Evolutionary conservation across 2,113 vertebrate species (phyloP).

Genomic region (Corythaeola cristata): DNA sequence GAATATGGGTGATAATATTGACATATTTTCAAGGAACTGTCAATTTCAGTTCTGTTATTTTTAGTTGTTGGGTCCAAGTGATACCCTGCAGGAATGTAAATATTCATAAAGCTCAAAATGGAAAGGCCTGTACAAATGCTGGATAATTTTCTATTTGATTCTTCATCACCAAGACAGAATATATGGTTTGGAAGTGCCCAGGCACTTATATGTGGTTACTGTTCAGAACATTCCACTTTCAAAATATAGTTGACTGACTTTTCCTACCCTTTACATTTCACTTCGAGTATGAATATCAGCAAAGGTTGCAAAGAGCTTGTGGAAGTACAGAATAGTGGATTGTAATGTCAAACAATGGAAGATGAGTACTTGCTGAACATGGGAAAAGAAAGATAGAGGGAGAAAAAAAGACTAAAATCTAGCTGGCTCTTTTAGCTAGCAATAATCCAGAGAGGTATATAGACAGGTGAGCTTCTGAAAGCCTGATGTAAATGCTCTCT

Average conservation of each 20-base stretch:
- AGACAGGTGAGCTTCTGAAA: not conserved
- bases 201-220: not conserved
- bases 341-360: not conserved
- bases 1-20: not conserved
- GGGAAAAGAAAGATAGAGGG: not conserved
- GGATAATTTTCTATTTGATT: not conserved
- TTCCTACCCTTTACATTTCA: not conserved
- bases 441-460: not conserved
- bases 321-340: not conserved
- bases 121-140: not conserved
- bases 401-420: not conserved
- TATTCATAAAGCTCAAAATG: not conserved
- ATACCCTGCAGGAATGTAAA: not conserved
- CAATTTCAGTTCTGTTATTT: not conserved
- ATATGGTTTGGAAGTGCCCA: not conserved
- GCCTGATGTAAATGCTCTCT: not conserved
- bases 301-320: not conserved
- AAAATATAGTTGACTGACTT: not conserved
- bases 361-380: not conserved
- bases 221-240: not conserved
- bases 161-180: not conserved
- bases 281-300: not conserved
- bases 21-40: not conserved
- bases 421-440: not conserved
- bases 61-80: not conserved